These are phyloP conservation scores for Manis crassicaudata DNA, from an alignment of 2,797 vertebrate species.

Conservation along the genomic window DNA sequence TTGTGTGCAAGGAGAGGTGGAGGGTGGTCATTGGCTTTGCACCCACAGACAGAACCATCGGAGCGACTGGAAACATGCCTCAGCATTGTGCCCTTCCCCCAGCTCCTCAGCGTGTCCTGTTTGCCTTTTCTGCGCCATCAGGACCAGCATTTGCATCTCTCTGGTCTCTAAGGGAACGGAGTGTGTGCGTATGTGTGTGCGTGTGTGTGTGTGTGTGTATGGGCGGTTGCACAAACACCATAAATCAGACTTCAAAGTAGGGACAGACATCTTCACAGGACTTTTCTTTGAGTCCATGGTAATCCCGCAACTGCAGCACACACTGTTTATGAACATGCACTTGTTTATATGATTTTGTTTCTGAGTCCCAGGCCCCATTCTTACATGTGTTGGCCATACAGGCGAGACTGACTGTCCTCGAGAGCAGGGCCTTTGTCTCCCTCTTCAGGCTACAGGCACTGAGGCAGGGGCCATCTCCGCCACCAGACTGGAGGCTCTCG, in stretches of 20 bases:
- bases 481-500: neutral
- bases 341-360: neutral
- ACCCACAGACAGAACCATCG: neutral
- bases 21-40: neutral
- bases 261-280: neutral
- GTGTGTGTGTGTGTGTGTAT: neutral
- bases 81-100: neutral
- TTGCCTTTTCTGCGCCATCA: constrained; percentile 37
- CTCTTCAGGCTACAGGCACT: rapidly evolving
- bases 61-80: neutral
- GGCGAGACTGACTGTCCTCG: no score
- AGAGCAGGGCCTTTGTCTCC: neutral
- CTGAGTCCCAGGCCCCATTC: neutral
- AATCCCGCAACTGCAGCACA: neutral
- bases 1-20: neutral
- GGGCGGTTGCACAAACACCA: neutral
- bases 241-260: neutral
- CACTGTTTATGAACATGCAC: neutral
- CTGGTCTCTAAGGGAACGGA: neutral
- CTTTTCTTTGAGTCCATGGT: neutral
- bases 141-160: constrained; percentile 28
- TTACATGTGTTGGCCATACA: rapidly evolving
- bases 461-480: neutral
- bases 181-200: neutral
- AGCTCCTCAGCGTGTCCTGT: neutral